Evolutionary conservation across 2,888 invertebrate species (phyloP).

Genomic region (Chrysotoxum bicinctum): DNA sequence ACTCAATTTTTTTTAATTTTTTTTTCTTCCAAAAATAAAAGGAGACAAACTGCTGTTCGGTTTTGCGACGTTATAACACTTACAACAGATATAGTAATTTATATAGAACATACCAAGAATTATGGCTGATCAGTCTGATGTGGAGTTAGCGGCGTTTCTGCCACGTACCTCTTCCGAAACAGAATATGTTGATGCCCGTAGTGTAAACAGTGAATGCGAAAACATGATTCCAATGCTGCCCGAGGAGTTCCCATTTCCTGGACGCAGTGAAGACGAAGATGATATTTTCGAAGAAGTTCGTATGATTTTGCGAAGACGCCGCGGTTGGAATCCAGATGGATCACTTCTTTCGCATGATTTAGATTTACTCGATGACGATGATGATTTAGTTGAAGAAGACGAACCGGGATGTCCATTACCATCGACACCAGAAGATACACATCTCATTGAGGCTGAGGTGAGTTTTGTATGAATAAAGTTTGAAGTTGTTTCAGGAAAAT

Average conservation of each 20-base stretch:
- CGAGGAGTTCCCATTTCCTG: conserved; percentile 71
- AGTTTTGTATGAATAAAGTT: conserved; percentile 58
- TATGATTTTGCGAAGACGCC: conserved; percentile 80
- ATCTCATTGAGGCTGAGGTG: conserved; percentile 90
- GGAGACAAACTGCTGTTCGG: neutral
- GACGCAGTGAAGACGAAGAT: conserved; percentile 76
- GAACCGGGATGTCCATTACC: conserved; percentile 92
- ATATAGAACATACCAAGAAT: neutral
- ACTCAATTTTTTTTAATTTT: neutral
- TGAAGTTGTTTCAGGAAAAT: neutral
- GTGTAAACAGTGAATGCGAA: conserved; percentile 72
- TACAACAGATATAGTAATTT: neutral
- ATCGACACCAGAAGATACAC: conserved; percentile 93
- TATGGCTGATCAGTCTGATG: conserved; percentile 56
- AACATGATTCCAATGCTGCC: conserved; percentile 74
- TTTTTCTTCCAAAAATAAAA: neutral
- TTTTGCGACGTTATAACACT: neutral
- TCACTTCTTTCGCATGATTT: conserved; percentile 78
- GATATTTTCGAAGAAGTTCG: conserved; percentile 79
- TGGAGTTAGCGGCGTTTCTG: conserved; percentile 45
- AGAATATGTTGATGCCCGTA: conserved; percentile 74
- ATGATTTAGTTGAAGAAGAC: conserved; percentile 84
- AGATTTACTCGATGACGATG: conserved; percentile 80
- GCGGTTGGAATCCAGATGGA: conserved; percentile 80
- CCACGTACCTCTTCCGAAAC: conserved; percentile 70